A percentile compares a stretch with the other conserved stretches of the same genome.
phyloP scores from a whole-genome alignment of 2,888 invertebrate genomes.

The Dusona sp. region DNA sequence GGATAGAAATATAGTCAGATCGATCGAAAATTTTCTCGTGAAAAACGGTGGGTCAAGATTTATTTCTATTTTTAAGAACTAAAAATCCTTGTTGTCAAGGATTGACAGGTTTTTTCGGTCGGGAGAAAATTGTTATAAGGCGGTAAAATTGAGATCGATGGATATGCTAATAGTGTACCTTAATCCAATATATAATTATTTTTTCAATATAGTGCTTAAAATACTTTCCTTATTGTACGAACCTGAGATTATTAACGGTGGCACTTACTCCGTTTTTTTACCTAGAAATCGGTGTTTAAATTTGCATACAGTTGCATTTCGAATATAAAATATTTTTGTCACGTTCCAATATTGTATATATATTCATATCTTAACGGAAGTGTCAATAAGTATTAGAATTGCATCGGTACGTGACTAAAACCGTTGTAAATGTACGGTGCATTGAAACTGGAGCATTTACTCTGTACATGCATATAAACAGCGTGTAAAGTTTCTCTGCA shows the following conservation, averaged over 20 bases:
- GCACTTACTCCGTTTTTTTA: background rate
- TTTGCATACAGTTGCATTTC: background rate
- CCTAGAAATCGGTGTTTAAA: background rate
- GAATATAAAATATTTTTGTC: slow-evolving; percentile 5
- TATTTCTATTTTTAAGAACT: no score
- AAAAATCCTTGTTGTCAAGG: no score
- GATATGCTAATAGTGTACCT: no score
- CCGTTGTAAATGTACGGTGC: slow-evolving; percentile 48
- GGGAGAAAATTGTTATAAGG: background rate
- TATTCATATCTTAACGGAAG: slow-evolving; percentile 52
- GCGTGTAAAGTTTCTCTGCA: slow-evolving; percentile 13
- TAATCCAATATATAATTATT: no score
- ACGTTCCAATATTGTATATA: background rate
- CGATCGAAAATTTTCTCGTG: no score
- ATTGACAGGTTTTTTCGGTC: background rate
- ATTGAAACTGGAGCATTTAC: slow-evolving; percentile 59
- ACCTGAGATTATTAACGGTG: no score
- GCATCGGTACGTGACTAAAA: slow-evolving; percentile 54
- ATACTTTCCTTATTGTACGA: no score
- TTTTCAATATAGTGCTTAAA: no score
- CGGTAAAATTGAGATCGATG: background rate
- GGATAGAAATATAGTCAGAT: no score
- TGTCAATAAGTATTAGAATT: slow-evolving; percentile 53
- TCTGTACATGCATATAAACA: background rate
- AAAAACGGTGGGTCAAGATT: no score